Conservation (phyloP, 2,888 invertebrate genomes). For the Mythimna vitellina region DNA sequence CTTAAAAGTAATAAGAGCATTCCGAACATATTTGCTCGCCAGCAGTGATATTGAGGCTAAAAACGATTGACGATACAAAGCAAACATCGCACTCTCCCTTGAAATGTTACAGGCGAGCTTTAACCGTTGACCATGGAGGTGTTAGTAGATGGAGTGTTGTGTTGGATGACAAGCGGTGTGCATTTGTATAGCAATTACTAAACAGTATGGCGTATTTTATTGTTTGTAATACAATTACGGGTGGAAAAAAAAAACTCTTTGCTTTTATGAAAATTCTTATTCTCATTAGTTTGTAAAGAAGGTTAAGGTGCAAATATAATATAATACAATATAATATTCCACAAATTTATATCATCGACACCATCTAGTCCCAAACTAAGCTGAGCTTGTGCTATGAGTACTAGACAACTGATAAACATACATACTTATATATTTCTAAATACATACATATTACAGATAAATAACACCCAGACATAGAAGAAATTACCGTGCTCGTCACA, state of each 20-base stretch:
- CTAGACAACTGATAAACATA: no score
- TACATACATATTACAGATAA: no score
- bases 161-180: not conserved
- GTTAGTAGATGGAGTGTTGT: constrained; percentile 17
- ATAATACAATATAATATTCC: no score
- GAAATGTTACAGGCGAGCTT: constrained; percentile 67
- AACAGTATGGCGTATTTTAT: not conserved
- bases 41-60: constrained; percentile 55
- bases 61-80: constrained; percentile 66
- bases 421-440: no score
- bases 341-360: no score
- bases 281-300: no score
- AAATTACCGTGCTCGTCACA: no score
- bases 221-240: fast-evolving
- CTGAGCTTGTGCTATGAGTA: no score
- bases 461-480: no score
- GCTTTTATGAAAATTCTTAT: not conserved
- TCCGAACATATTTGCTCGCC: constrained; percentile 31
- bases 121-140: constrained; percentile 51
- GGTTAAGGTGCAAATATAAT: no score
- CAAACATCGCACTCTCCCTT: constrained; percentile 68
- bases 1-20: constrained; percentile 44
- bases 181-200: not conserved
- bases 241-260: no score
- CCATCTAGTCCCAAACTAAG: no score